These are phyloP conservation scores for Sturnira hondurensis DNA, from an alignment of 2,113 vertebrate species.

Conservation along the genomic window DNA sequence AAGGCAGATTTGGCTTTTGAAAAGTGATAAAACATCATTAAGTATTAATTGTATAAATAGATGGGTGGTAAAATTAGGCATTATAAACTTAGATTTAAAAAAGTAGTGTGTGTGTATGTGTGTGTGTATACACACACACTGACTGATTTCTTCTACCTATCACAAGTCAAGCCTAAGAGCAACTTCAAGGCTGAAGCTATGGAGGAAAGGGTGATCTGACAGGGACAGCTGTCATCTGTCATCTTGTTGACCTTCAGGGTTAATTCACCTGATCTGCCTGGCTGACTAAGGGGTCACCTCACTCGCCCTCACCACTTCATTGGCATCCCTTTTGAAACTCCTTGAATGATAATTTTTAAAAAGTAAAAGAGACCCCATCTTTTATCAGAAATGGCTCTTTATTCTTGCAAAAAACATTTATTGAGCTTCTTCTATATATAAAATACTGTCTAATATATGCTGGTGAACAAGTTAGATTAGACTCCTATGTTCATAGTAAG, in stretches of 20 bases:
- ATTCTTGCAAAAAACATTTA: slow-evolving; percentile 51
- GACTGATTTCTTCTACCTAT: not conserved
- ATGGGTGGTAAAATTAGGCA: not conserved
- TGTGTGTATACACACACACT: too few relatives aligned
- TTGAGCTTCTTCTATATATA: not conserved
- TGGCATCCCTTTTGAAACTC: slow-evolving; percentile 60
- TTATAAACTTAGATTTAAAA: slow-evolving; percentile 23
- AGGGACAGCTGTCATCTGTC: slow-evolving; percentile 68
- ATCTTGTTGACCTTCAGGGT: slow-evolving; percentile 67
- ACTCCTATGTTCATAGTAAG: not conserved
- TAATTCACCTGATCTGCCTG: slow-evolving; percentile 75
- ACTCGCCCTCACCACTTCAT: slow-evolving; percentile 28
- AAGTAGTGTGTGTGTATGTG: not conserved
- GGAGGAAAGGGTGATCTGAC: slow-evolving; percentile 47
- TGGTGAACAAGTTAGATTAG: not conserved
- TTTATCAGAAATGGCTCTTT: slow-evolving; percentile 24
- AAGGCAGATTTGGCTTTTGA: not conserved
- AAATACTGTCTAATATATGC: not conserved
- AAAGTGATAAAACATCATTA: not conserved
- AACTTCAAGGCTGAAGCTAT: slow-evolving; percentile 43
- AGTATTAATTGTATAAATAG: not conserved
- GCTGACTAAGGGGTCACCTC: slow-evolving; percentile 63
- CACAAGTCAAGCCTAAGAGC: slow-evolving; percentile 28
- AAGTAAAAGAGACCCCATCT: not conserved
- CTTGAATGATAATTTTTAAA: slow-evolving; percentile 34